Percentiles rank a stretch among this genome's conserved stretches.
phyloP scores from a whole-genome alignment of 2,797 vertebrate species.

The Scleropages formosus region DNA sequence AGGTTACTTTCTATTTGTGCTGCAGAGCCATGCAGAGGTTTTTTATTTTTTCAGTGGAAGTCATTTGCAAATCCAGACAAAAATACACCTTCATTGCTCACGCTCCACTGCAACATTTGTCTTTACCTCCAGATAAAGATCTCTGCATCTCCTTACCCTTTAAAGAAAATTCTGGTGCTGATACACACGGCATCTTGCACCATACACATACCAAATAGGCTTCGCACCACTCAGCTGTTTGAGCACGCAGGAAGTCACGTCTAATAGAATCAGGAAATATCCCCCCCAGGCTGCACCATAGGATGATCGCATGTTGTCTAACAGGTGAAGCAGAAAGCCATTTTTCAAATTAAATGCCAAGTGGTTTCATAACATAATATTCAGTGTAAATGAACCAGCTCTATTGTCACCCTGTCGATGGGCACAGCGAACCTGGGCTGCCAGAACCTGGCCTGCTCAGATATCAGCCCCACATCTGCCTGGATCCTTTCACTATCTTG shows the following conservation, averaged over 20 bases:
- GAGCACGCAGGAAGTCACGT: slow-evolving; percentile 77
- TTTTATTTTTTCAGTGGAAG: slow-evolving; percentile 56
- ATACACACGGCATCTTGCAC: slow-evolving; percentile 63
- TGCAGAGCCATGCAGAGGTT: slow-evolving; percentile 12
- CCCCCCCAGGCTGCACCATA: slow-evolving; percentile 77
- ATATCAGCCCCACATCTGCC: too few relatives aligned
- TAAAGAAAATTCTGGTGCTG: slow-evolving; percentile 76
- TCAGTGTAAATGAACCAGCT: slow-evolving; percentile 93
- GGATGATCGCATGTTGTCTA: slow-evolving; percentile 88
- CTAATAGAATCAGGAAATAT: slow-evolving; percentile 85
- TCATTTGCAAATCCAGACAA: slow-evolving; percentile 67
- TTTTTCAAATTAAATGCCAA: slow-evolving; percentile 99
- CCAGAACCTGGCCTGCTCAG: too few relatives aligned
- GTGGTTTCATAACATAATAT: slow-evolving; percentile 94
- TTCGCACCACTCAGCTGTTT: slow-evolving; percentile 70
- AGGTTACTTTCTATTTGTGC: neutral
- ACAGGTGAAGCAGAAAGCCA: slow-evolving; percentile 95
- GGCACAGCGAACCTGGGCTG: too few relatives aligned
- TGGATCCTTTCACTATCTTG: too few relatives aligned
- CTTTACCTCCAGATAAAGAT: slow-evolving; percentile 78
- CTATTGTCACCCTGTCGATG: slow-evolving; percentile 44
- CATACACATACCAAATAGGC: slow-evolving; percentile 75
- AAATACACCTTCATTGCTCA: slow-evolving; percentile 67
- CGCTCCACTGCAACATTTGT: slow-evolving; percentile 73
- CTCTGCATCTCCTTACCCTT: slow-evolving; percentile 75